Percentiles rank a stretch among this genome's conserved stretches.
These are phyloP conservation scores for Rhizoglyphus robini DNA, from an alignment of 1,140 invertebrate genomes.

Conservation along the genomic window DNA sequence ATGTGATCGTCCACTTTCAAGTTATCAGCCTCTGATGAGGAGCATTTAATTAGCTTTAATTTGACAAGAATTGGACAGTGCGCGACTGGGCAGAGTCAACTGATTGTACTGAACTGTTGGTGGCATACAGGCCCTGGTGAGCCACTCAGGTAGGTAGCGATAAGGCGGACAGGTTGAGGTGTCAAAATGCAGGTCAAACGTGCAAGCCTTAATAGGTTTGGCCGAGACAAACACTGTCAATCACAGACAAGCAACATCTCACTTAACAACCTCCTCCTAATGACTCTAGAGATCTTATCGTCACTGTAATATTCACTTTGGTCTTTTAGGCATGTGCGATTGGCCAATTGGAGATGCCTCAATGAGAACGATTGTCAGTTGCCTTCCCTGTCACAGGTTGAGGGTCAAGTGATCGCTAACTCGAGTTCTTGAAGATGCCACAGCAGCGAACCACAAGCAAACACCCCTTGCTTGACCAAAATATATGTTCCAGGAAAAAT, in stretches of 20 bases:
- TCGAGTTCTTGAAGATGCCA: too few relatives aligned
- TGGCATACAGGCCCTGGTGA: not conserved
- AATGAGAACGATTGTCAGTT: too few relatives aligned
- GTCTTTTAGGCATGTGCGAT: too few relatives aligned
- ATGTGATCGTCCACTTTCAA: too few relatives aligned
- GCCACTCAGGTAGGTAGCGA: not conserved
- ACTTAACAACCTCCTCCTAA: not conserved
- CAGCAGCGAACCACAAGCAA: too few relatives aligned
- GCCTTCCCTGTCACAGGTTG: too few relatives aligned
- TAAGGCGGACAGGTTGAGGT: not conserved
- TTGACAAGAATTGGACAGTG: constrained; percentile 4
- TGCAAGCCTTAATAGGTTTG: not conserved
- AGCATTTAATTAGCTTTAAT: constrained; percentile 15
- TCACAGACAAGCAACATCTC: constrained; percentile 5
- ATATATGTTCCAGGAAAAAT: too few relatives aligned
- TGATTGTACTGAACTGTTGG: not conserved
- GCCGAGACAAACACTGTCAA: not conserved
- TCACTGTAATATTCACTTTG: not conserved
- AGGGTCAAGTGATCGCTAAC: too few relatives aligned
- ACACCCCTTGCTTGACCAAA: too few relatives aligned
- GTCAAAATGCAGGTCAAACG: constrained; percentile 11
- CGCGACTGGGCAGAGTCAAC: too few relatives aligned
- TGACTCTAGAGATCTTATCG: not conserved
- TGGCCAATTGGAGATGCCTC: too few relatives aligned
- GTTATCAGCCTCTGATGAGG: too few relatives aligned